Evolutionary conservation across 2,113 vertebrate species (phyloP).

Genomic region (Zosterops japonicus): DNA sequence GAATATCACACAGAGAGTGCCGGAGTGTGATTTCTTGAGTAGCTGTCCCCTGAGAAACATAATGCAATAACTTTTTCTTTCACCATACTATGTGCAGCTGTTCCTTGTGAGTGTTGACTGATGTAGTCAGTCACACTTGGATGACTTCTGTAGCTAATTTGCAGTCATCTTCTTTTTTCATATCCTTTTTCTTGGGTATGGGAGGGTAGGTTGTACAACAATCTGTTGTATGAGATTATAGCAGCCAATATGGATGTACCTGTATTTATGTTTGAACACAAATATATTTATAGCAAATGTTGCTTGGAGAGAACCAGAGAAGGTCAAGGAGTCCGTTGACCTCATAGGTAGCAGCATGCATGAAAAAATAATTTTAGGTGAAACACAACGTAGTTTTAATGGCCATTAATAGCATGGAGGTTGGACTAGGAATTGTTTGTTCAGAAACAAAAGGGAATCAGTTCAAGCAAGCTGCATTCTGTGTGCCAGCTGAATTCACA

Average conservation of each 20-base stretch:
- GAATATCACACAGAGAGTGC: background rate
- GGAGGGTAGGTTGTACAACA: background rate
- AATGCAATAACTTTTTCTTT: background rate
- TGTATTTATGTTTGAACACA: background rate
- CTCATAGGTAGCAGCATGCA: background rate
- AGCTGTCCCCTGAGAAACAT: background rate
- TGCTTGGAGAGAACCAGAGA: background rate
- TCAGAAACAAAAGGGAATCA: background rate
- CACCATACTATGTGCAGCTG: background rate
- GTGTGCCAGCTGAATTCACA: background rate
- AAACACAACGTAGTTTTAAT: background rate
- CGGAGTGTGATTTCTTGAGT: background rate
- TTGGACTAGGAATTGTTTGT: background rate
- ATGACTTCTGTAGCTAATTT: constrained; percentile 4
- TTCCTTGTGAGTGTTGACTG: background rate
- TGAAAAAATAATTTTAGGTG: background rate
- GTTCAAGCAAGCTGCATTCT: background rate
- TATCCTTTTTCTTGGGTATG: background rate
- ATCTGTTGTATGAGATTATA: background rate
- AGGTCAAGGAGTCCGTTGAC: background rate
- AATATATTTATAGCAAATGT: accelerated
- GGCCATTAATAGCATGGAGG: background rate
- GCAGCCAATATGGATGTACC: background rate
- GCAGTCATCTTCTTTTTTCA: background rate
- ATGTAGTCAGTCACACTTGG: background rate